Percentiles rank a stretch among this genome's conserved stretches.
Conservation (phyloP, 2,888 invertebrate species). For the Tenthredo scrophulariae region DNA sequence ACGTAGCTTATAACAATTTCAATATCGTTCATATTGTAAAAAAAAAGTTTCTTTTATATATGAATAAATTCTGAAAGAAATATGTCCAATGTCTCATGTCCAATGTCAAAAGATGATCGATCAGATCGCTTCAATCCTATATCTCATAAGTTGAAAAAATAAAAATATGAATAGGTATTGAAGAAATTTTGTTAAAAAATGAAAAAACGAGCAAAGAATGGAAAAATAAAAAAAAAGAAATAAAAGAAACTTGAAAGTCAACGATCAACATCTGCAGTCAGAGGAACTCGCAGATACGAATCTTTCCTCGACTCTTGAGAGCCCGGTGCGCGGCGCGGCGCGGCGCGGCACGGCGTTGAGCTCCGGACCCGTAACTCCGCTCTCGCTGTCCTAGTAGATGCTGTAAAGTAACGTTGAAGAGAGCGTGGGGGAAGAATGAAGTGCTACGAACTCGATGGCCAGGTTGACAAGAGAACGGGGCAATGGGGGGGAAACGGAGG, state of each 20-base stretch:
- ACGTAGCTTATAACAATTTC: no score
- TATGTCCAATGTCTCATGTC: no score
- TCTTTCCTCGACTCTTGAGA: slow-evolving; percentile 58
- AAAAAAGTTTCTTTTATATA: no score
- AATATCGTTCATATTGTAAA: no score
- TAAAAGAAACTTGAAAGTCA: slow-evolving; percentile 59
- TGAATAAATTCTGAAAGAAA: no score
- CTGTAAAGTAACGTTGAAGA: slow-evolving; percentile 8
- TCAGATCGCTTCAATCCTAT: neutral
- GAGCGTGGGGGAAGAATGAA: slow-evolving; percentile 30
- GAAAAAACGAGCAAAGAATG: neutral
- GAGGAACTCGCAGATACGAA: slow-evolving; percentile 68
- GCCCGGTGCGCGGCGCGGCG: neutral
- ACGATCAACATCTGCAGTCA: slow-evolving; percentile 71
- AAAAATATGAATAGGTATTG: neutral
- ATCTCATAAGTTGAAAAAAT: neutral
- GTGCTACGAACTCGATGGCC: slow-evolving; percentile 46
- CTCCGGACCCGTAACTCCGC: slow-evolving; percentile 1
- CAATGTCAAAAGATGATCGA: neutral
- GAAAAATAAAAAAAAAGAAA: neutral
- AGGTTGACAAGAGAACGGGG: slow-evolving; percentile 46
- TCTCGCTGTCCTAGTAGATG: slow-evolving; percentile 12
- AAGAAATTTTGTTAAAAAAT: neutral
- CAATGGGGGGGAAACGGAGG: neutral
- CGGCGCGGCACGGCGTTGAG: neutral